Evolutionary conservation across 2,888 invertebrate genomes (phyloP), one percentile per base, ranked within the genome.

Genomic region (Chrysolina americana): DNA sequence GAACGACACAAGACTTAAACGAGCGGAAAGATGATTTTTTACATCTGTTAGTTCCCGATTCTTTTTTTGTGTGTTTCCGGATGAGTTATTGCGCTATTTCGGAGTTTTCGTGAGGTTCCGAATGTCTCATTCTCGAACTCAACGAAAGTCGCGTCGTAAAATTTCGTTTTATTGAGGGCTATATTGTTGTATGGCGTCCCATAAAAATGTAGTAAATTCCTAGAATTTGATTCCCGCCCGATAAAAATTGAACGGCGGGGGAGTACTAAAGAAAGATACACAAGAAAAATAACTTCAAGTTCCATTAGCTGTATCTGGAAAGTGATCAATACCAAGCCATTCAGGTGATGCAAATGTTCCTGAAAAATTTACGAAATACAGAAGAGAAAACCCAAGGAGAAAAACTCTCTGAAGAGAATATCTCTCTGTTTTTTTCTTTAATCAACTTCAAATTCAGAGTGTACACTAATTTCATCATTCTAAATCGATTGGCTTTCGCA

Each of bases 41-140:
- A 66, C 66, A 66, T 48, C 66, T 66, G 66, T 66, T 50, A 13
- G 66, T 66, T 66, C 41, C 48, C 50, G 66, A 53, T 53, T 21
- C 13, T 50, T 50, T 66, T 66, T 66, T 64, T 23, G 64, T 36
- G 66, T 66, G n/a, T 66, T 50, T 66, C 19, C 36, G 48, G 48
- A 66, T 66, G 66, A 66, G 50, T 66, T 66, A 66, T 21, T 50
- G 36, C 50, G 36, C 13, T 28, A 10, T 48, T 66, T 21, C 10
- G 64, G 44, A n/a, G 50, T 66, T 66, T 66, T 66, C 47, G 47
- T 53, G 53, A 19, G 21, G 53, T 53, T 53, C 21, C 53, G 53
- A 53, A 53, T 53, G 53, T 53, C 53, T 53, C 53, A 53, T 53
- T 53, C 53, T 13, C 21, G 17, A 48, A 48, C 48, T 48, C 9